phyloP scores from a whole-genome alignment of 2,888 invertebrate species.

The Laspeyria flexula region DNA sequence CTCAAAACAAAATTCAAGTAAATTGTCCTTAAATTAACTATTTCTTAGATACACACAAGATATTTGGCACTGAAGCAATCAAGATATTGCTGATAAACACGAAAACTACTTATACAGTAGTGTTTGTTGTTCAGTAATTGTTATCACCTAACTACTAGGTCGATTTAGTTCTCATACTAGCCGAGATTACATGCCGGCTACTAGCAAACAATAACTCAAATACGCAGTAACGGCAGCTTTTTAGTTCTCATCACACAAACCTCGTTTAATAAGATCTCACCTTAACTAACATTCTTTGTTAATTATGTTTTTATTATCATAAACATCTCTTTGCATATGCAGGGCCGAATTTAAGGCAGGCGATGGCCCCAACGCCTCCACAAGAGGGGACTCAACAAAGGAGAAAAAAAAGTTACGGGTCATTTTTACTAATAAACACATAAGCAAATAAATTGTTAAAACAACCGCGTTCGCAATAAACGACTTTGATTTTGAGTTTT shows the following conservation, averaged over 20 bases:
- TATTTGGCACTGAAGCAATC: conserved; percentile 1
- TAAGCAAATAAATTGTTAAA: too few relatives aligned
- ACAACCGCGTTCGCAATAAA: too few relatives aligned
- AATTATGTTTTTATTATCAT: too few relatives aligned
- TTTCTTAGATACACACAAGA: neutral
- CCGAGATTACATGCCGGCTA: neutral
- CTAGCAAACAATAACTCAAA: conserved; percentile 14
- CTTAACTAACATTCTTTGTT: too few relatives aligned
- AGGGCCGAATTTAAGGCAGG: too few relatives aligned
- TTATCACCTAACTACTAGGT: neutral
- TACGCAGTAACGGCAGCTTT: conserved; percentile 6
- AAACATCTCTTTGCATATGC: too few relatives aligned
- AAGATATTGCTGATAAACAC: neutral
- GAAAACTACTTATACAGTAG: neutral
- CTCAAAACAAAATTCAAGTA: neutral
- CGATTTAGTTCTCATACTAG: neutral
- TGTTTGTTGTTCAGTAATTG: neutral
- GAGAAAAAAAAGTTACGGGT: too few relatives aligned
- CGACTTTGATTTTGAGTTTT: too few relatives aligned
- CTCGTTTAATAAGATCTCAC: conserved; percentile 6
- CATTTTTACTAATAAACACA: too few relatives aligned
- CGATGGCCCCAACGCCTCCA: too few relatives aligned
- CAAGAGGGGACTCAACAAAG: too few relatives aligned
- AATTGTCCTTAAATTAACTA: neutral
- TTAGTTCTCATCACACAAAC: conserved; percentile 20